phyloP scores from a whole-genome alignment of 2,888 invertebrate genomes.

The Isoperla grammatica region DNA sequence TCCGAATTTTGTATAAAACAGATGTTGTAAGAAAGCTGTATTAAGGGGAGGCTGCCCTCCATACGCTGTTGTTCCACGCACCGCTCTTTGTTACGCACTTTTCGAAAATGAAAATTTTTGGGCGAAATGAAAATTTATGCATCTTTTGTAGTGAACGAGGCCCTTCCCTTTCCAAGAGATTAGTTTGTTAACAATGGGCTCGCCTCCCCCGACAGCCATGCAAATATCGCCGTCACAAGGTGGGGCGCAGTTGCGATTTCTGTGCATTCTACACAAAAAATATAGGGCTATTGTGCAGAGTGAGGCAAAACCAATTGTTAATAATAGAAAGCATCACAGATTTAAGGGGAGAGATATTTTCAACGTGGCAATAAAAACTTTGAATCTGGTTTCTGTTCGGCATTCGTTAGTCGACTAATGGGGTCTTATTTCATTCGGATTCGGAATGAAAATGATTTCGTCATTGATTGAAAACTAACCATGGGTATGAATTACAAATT shows the following conservation, averaged over 20 bases:
- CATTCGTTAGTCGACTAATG: no score
- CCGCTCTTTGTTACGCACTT: slow-evolving; percentile 26
- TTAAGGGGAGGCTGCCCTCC: slow-evolving; percentile 24
- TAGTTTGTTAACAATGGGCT: slow-evolving; percentile 31
- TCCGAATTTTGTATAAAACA: slow-evolving; percentile 38
- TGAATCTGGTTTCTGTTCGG: not conserved
- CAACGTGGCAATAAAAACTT: slow-evolving; percentile 11
- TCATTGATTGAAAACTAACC: no score
- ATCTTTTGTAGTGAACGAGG: slow-evolving; percentile 31
- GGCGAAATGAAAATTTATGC: slow-evolving; percentile 34
- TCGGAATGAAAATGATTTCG: no score
- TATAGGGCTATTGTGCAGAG: slow-evolving; percentile 14
- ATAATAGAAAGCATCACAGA: slow-evolving; percentile 6
- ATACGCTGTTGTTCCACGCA: no score
- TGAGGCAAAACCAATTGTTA: slow-evolving; percentile 23
- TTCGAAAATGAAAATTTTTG: slow-evolving; percentile 32
- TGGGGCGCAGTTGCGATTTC: slow-evolving; percentile 22
- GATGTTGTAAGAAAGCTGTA: slow-evolving; percentile 32
- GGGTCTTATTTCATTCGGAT: no score
- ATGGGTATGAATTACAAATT: no score
- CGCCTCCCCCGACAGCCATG: slow-evolving; percentile 19
- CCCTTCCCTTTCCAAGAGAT: slow-evolving; percentile 36
- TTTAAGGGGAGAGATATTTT: slow-evolving; percentile 12
- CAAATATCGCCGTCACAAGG: slow-evolving; percentile 21
- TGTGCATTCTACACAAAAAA: slow-evolving; percentile 24